Evolutionary conservation across 53 echinoderm and acorn worm genomes (phyloP).

Genomic region (Glandiceps talaboti): DNA sequence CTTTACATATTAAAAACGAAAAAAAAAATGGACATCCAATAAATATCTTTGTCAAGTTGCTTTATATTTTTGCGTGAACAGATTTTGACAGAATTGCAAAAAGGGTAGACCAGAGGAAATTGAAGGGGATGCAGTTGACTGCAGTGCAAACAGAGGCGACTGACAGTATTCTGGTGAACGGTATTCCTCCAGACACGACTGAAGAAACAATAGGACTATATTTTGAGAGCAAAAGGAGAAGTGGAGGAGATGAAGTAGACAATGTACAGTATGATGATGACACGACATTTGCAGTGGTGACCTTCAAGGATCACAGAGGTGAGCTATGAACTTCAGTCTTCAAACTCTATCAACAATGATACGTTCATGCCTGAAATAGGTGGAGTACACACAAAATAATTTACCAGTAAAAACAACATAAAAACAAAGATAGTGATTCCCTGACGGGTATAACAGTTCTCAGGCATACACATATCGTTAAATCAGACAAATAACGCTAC

Average conservation of each 20-base stretch:
- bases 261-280: constrained; percentile 11
- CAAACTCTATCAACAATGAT: too few relatives aligned
- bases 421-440: too few relatives aligned
- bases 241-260: constrained; percentile 24
- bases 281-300: constrained; percentile 13
- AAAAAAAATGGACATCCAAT: too few relatives aligned
- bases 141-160: constrained; percentile 8
- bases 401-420: too few relatives aligned
- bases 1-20: too few relatives aligned
- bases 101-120: constrained; percentile 1
- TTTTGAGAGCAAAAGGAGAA: constrained; percentile 24
- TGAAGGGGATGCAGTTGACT: not conserved
- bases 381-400: too few relatives aligned
- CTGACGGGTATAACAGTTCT: too few relatives aligned
- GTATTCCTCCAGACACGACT: not conserved
- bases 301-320: constrained; percentile 33
- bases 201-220: constrained; percentile 21
- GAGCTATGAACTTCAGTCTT: too few relatives aligned
- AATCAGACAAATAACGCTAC: too few relatives aligned
- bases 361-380: too few relatives aligned
- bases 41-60: too few relatives aligned
- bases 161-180: constrained; percentile 26
- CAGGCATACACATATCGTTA: too few relatives aligned
- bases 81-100: constrained; percentile 17
- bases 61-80: not conserved